Evolutionary conservation across 2,113 vertebrate species (phyloP), one percentile per base, ranked within the genome.

Genomic region (Rhipidura dahli): DNA sequence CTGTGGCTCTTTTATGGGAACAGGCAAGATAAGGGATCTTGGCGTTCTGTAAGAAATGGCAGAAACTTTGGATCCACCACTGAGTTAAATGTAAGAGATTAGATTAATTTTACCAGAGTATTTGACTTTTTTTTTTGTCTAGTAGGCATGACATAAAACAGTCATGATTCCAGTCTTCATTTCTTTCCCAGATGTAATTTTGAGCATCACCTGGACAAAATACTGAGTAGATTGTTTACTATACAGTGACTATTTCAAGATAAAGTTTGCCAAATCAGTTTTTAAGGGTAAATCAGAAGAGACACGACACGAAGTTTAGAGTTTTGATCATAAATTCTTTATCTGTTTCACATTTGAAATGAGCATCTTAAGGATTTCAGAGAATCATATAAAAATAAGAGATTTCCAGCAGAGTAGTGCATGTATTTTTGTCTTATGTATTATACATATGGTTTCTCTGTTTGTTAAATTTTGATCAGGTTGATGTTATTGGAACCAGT

Each of bases 401-500:
- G 5, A 33, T 77, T 95, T 97, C 49, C 54, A 95, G 10, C 23
- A 91, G 47, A 86, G 7, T 69, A 93, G 6, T 27, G 4, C 27
- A 40, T 45, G 42, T 83, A 66, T 91, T 93, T 93, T 90, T 96
- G 88, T 69, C 89, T 89, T 53, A 95, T 97, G 21, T 61, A 82
- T 96, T 96, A 91, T 95, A 13, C 33, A 90, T 91, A 8, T 14
- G 24, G n/a, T 90, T 44, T 47, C n/a, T 56, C 53, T 87, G 68
- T 87, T 81, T 89, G 84, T 96, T 95, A 91, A 51, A 63, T 88
- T 97, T 87, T 94, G 86, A 78, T 97, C 80, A 85, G 23, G 61
- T 37, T 85, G 64, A 57, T 78, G 54, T 89, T 96, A 50, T 57
- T 95, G 8, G 53, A 95, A 91, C 87, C 33, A 31, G 57, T 94